Conservation (phyloP, 2,113 vertebrate genomes). For the Pipa parva region DNA sequence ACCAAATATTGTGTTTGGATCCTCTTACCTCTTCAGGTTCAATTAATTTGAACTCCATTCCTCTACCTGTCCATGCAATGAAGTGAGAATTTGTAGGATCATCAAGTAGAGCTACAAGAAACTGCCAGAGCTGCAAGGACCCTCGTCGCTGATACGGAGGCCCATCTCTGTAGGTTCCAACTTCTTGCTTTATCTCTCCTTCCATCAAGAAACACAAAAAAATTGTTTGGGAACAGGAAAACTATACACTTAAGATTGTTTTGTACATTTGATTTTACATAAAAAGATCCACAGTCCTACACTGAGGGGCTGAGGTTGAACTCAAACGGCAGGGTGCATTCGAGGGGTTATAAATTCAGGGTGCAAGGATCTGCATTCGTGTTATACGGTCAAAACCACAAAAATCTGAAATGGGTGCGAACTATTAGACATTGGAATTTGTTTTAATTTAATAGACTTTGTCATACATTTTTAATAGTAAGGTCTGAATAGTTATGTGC, state of each 20-base stretch:
- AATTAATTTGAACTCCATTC: slow-evolving; percentile 98
- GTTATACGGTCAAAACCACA: too few relatives aligned
- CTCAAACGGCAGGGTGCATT: neutral
- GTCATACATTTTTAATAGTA: too few relatives aligned
- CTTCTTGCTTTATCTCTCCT: slow-evolving; percentile 93
- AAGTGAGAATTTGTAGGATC: slow-evolving; percentile 89
- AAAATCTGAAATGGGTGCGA: too few relatives aligned
- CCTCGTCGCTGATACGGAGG: slow-evolving; percentile 90
- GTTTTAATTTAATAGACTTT: too few relatives aligned
- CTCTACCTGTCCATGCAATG: slow-evolving; percentile 96
- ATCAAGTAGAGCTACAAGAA: slow-evolving; percentile 89
- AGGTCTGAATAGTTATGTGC: too few relatives aligned
- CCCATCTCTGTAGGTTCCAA: slow-evolving; percentile 74
- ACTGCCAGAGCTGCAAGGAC: slow-evolving; percentile 96
- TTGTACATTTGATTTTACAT: neutral
- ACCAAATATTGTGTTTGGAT: too few relatives aligned
- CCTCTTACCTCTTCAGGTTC: slow-evolving; percentile 92
- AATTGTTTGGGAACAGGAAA: neutral
- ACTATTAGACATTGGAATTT: too few relatives aligned
- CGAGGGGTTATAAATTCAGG: neutral
- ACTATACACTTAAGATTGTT: neutral
- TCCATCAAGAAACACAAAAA: slow-evolving; percentile 21
- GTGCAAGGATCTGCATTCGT: too few relatives aligned
- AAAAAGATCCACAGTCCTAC: neutral
- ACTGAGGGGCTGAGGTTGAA: neutral